Base-by-base conservation (phyloP, 2,888 invertebrate species). In the Drosophila mimica region DNA sequence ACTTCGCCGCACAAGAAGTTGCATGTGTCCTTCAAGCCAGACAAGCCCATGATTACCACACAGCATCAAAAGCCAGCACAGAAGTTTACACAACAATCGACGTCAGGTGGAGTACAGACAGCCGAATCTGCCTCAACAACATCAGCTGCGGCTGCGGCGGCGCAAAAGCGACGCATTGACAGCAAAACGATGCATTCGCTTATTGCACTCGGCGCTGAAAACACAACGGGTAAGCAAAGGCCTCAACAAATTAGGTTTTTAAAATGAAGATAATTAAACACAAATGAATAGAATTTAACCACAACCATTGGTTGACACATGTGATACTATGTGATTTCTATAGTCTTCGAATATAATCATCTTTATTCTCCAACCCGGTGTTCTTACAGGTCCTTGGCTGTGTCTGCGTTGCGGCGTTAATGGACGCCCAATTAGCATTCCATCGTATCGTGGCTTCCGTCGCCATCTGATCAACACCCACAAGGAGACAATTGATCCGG, bases 391-490 rank as follows among this genome's bases (percentile, higher is more conserved):
- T 0, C 97, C 97, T 0, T 98, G 97, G 97, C 94, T 96, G 65
- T 98, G 97, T 91, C 94, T 95, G 46, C 95, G 96, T 74, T 97
- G 97, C 93, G 96, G 96, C 38, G 95, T 95, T 64, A 94, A 95
- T 76, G 95, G 95, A 38, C 95, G 95, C 78, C 95, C 95, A 56
- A 93, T 96, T 54, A 95, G 96, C 88, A 97, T 97, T 91, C 95
- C 96, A 31, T 95, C 96, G 30, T 97, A 97, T 89, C 96, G 95
- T 81, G 95, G 96, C 81, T 97, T 96, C 92, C 94, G 97, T 52
- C 95, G 96, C 74, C 98, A 98, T 93, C 95, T 97, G 92, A 95
- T 96, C 13, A 96, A 97, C 79, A 95, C 96, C 0, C 97, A 97
- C 85, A 95, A 96, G 87, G 96, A 97, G 87, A 95, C 95, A 79